phyloP scores from a whole-genome alignment of 2,797 vertebrate species.

The Gadopsis bispinosus region DNA sequence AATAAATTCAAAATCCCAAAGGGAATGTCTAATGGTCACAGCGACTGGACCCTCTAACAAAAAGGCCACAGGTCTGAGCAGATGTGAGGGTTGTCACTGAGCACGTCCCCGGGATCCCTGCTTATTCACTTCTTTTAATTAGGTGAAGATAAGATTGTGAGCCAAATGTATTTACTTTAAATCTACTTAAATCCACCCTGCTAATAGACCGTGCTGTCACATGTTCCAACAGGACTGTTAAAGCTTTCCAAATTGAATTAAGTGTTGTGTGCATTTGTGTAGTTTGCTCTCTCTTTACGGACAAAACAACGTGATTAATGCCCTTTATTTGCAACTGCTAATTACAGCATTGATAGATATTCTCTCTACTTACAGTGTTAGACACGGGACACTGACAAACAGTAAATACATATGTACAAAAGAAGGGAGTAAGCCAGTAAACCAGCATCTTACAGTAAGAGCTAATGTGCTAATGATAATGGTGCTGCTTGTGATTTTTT shows the following conservation, averaged over 20 bases:
- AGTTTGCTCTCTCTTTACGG: not conserved
- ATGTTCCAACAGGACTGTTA: not conserved
- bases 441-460: not conserved
- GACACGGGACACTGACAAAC: not conserved
- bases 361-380: not conserved
- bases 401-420: not conserved
- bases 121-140: slow-evolving; percentile 9
- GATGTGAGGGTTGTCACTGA: not conserved
- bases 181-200: slow-evolving; percentile 8
- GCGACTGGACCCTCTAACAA: slow-evolving; percentile 12
- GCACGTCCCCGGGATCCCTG: not conserved
- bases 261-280: not conserved
- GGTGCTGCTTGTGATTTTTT: not conserved
- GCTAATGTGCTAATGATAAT: not conserved
- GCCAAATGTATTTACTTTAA: slow-evolving; percentile 31
- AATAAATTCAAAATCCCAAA: slow-evolving; percentile 42
- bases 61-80: slow-evolving; percentile 15
- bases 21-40: slow-evolving; percentile 30
- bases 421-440: not conserved
- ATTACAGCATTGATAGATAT: slow-evolving; percentile 13
- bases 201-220: not conserved
- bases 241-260: slow-evolving; percentile 9
- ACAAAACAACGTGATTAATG: not conserved
- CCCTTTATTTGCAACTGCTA: not conserved
- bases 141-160: slow-evolving; percentile 11